A percentile compares a stretch with the other conserved stretches of the same genome.
Conservation (phyloP, 2,797 vertebrate genomes). For the Megalops cyprinoides region DNA sequence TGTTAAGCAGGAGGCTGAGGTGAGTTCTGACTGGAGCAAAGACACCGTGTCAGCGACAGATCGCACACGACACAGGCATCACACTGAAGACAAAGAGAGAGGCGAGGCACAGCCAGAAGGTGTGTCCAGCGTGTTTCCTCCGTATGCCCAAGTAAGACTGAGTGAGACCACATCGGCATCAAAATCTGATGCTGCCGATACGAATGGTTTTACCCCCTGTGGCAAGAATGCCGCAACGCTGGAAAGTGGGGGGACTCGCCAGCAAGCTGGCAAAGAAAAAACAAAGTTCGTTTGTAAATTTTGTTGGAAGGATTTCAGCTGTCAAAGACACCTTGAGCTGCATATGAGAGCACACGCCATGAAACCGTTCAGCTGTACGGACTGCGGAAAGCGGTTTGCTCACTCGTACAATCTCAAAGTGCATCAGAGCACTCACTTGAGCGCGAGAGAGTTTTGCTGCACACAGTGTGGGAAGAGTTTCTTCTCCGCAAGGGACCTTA, state of each 20-base stretch:
- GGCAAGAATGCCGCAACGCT: background rate
- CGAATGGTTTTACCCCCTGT: background rate
- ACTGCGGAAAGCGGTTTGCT: slow-evolving; percentile 24
- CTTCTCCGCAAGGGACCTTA: slow-evolving; percentile 55
- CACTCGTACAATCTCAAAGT: slow-evolving; percentile 1
- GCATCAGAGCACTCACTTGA: slow-evolving; percentile 35
- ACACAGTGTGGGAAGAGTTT: slow-evolving; percentile 59
- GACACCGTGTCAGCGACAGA: background rate
- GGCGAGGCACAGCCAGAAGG: background rate
- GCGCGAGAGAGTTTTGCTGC: slow-evolving; percentile 53
- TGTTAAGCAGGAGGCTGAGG: slow-evolving; percentile 35
- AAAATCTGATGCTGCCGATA: no score
- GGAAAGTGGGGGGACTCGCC: background rate
- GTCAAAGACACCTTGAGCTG: slow-evolving; percentile 11
- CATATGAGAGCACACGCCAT: background rate
- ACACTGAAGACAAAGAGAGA: background rate
- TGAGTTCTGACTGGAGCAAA: slow-evolving; percentile 24
- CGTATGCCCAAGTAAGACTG: background rate
- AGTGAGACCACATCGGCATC: background rate
- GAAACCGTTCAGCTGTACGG: slow-evolving; percentile 8
- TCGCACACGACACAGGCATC: slow-evolving; percentile 16
- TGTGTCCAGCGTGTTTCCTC: no score
- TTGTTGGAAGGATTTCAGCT: slow-evolving; percentile 29
- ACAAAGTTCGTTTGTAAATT: slow-evolving; percentile 18
- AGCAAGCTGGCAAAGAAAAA: slow-evolving; percentile 11